Percentiles rank a stretch among this genome's conserved stretches.
Evolutionary conservation across 2,888 invertebrate genomes (phyloP).

Genomic region (Cerceris ruficornis): DNA sequence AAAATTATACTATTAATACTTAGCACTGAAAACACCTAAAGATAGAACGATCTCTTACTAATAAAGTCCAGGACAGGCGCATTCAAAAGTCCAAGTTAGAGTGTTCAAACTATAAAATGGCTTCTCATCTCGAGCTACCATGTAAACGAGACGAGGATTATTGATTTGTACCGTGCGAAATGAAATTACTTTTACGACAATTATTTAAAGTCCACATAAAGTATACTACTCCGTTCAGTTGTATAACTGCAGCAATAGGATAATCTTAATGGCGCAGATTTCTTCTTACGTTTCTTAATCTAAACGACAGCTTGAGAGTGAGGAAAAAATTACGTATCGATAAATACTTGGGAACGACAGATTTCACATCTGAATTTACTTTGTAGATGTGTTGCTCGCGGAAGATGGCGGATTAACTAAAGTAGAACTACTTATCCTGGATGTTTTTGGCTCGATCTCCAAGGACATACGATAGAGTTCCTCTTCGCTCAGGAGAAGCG

Average conservation of each 20-base stretch:
- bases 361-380: slow-evolving; percentile 36
- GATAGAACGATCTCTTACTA: too few species aligned
- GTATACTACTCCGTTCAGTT: background rate
- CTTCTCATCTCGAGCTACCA: background rate
- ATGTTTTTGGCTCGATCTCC: slow-evolving; percentile 91
- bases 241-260: background rate
- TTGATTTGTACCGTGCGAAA: background rate
- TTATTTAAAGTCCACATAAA: slow-evolving; percentile 7
- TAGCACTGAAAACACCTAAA: too few species aligned
- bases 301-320: slow-evolving; percentile 24
- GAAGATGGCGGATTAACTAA: slow-evolving; percentile 70
- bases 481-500: slow-evolving; percentile 90
- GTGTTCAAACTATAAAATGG: background rate
- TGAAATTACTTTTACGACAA: slow-evolving; percentile 1
- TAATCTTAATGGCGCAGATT: background rate
- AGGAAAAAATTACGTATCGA: slow-evolving; percentile 21
- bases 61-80: too few species aligned
- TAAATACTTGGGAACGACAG: slow-evolving; percentile 6
- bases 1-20: too few species aligned
- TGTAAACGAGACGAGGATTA: slow-evolving; percentile 6
- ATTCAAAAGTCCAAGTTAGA: too few species aligned
- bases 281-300: slow-evolving; percentile 14
- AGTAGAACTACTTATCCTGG: slow-evolving; percentile 83
- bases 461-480: slow-evolving; percentile 91
- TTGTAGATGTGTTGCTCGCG: slow-evolving; percentile 60